phyloP scores from a whole-genome alignment of 2,113 vertebrate genomes.

The Romanogobio albipinnatus region DNA sequence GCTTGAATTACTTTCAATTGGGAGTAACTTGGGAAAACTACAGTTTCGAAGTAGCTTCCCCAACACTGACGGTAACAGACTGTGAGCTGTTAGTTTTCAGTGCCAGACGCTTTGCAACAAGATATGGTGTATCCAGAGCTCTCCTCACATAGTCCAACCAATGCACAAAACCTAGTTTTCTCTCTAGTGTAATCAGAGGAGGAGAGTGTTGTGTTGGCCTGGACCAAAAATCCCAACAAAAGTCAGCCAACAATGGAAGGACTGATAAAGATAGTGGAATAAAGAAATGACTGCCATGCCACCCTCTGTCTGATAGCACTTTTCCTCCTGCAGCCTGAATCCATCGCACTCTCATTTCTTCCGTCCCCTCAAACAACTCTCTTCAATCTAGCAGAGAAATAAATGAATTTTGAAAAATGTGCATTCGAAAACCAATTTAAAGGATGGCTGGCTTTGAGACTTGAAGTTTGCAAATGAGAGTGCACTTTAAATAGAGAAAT shows the following conservation, averaged over 20 bases:
- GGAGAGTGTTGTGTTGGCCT: not conserved
- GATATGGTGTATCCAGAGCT: slow-evolving; percentile 11
- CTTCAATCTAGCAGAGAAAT: slow-evolving; percentile 37
- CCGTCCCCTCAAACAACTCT: slow-evolving; percentile 44
- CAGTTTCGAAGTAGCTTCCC: not conserved
- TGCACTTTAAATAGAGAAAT: slow-evolving; percentile 47
- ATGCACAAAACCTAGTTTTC: not conserved
- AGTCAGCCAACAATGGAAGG: slow-evolving; percentile 22
- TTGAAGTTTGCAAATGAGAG: slow-evolving; percentile 22
- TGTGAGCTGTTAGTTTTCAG: not conserved
- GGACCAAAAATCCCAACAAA: not conserved
- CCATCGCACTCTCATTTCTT: not conserved
- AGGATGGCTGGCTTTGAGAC: slow-evolving; percentile 50
- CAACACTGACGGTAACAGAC: not conserved
- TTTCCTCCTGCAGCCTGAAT: not conserved
- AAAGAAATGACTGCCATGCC: not conserved
- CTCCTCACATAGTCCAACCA: not conserved
- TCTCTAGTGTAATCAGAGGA: slow-evolving; percentile 27
- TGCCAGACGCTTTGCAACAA: slow-evolving; percentile 19
- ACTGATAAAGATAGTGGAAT: not conserved
- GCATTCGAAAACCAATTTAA: slow-evolving; percentile 52
- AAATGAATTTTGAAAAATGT: slow-evolving; percentile 50
- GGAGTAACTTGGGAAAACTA: not conserved
- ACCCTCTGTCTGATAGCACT: not conserved
- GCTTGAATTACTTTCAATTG: not conserved